A percentile compares a stretch with the other conserved stretches of the same genome.
These are phyloP conservation scores for Rhopilema esculentum DNA, from an alignment of 30 jellyfish, hydroid and myxozoan species.

Conservation along the genomic window DNA sequence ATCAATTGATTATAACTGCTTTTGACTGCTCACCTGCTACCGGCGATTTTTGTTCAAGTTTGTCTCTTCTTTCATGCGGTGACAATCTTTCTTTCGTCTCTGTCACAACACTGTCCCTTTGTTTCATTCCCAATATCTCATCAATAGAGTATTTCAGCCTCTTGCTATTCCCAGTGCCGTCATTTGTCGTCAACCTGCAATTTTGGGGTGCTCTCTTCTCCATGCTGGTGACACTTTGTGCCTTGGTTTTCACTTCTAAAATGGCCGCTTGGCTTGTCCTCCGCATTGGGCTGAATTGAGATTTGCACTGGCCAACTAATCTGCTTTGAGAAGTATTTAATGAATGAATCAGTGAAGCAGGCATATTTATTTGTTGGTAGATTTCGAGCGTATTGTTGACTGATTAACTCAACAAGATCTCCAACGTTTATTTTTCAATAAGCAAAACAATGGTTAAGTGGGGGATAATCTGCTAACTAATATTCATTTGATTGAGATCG, in stretches of 20 bases:
- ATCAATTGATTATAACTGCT: too few relatives aligned
- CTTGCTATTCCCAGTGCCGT: constrained; percentile 30
- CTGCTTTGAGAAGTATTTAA: constrained; percentile 73
- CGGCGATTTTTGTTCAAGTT: constrained; percentile 22
- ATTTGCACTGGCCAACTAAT: constrained; percentile 75
- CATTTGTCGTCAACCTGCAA: constrained; percentile 21
- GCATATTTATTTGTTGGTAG: constrained; percentile 69
- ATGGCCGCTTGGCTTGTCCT: constrained; percentile 64
- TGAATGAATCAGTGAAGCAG: constrained; percentile 76
- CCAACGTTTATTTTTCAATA: constrained; percentile 78
- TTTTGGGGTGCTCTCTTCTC: constrained; percentile 57
- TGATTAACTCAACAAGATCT: constrained; percentile 78
- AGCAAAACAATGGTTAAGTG: constrained; percentile 68
- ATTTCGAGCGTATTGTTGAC: constrained; percentile 70
- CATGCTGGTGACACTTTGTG: constrained; percentile 34
- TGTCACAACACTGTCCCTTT: constrained; percentile 21
- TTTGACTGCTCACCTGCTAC: constrained; percentile 64
- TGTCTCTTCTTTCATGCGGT: constrained; percentile 11
- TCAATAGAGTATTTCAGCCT: constrained; percentile 71
- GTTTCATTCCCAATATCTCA: constrained; percentile 62
- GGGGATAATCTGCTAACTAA: constrained; percentile 74
- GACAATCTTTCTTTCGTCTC: constrained; percentile 25
- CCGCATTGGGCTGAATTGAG: constrained; percentile 56
- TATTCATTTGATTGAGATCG: constrained; percentile 73
- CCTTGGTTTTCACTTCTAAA: constrained; percentile 40